A percentile compares a stretch with the other conserved stretches of the same genome.
Conservation (phyloP, 2,888 invertebrate species). For the Pilophorus perplexus region DNA sequence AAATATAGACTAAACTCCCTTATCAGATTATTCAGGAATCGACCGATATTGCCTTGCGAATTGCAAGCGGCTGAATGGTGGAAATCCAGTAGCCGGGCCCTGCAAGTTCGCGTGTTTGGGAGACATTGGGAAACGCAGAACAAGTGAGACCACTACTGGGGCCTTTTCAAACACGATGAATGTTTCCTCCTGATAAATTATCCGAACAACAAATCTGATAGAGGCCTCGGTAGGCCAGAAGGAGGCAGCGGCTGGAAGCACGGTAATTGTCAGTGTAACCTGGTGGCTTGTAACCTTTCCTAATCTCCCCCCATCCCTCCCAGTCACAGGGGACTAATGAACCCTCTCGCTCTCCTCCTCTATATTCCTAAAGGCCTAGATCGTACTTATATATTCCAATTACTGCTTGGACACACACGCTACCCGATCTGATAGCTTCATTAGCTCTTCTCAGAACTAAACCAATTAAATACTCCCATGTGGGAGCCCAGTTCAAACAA, state of each 20-base stretch:
- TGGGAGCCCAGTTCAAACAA: conserved; percentile 40
- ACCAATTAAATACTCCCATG: conserved; percentile 41
- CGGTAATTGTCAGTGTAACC: conserved; percentile 41
- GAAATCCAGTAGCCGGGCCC: conserved; percentile 27
- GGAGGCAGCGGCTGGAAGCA: conserved; percentile 20
- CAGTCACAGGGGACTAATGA: conserved; percentile 29
- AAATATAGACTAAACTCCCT: too few relatives aligned
- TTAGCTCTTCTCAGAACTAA: conserved; percentile 41
- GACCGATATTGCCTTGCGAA: too few relatives aligned
- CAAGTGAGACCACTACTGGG: conserved; percentile 37
- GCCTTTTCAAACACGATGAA: conserved; percentile 32
- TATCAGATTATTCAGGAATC: too few relatives aligned
- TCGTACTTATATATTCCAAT: conserved; percentile 44
- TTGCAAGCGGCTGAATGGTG: too few relatives aligned
- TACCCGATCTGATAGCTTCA: conserved; percentile 42
- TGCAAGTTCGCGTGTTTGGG: conserved; percentile 8
- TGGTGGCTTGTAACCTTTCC: conserved; percentile 41
- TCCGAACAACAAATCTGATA: conserved; percentile 40
- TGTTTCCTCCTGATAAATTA: conserved; percentile 40
- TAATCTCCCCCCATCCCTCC: conserved; percentile 23
- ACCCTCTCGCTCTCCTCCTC: conserved; percentile 19
- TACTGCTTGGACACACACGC: conserved; percentile 39
- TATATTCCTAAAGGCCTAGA: conserved; percentile 31
- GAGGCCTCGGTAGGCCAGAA: too few relatives aligned
- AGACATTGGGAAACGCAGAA: conserved; percentile 25